Percentiles rank a stretch among this genome's conserved stretches.
Conservation (phyloP, 1,140 invertebrate species). For the Cydia amplana region DNA sequence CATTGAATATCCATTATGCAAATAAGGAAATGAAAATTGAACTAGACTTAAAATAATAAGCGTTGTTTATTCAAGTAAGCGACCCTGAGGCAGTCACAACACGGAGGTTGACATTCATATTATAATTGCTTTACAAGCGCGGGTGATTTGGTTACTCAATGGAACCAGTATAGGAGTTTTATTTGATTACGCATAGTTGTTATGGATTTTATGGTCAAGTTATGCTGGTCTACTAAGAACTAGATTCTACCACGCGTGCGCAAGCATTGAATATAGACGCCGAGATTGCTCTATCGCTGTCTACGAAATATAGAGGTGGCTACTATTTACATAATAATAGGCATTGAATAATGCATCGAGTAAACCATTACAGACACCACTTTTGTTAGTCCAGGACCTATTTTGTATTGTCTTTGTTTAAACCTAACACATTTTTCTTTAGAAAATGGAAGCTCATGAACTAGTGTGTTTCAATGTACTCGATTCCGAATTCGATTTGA, state of each 20-base stretch:
- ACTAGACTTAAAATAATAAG: conserved; percentile 27
- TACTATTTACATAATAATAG: conserved; percentile 57
- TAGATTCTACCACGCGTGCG: not conserved
- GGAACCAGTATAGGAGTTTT: no score
- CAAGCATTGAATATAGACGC: not conserved
- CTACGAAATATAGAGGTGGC: conserved; percentile 36
- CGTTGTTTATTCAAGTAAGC: conserved; percentile 13
- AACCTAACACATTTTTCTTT: not conserved
- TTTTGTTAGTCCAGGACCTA: not conserved
- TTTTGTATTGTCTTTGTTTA: not conserved
- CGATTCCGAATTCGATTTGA: not conserved
- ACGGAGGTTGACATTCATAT: not conserved
- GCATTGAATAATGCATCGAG: conserved; percentile 50
- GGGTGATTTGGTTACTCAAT: no score
- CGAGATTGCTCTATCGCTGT: conserved; percentile 44
- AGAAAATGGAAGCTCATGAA: no score
- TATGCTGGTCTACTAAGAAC: no score
- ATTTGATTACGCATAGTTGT: no score
- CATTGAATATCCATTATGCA: conserved; percentile 13
- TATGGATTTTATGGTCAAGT: no score
- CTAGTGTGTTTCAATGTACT: not conserved
- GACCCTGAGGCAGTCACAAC: not conserved
- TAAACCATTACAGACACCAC: not conserved
- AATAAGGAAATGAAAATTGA: conserved; percentile 22
- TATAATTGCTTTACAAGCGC: no score